Evolutionary conservation across 2,113 vertebrate genomes (phyloP), one percentile per base, ranked within the genome.

Genomic region (Anoplopoma fimbria): DNA sequence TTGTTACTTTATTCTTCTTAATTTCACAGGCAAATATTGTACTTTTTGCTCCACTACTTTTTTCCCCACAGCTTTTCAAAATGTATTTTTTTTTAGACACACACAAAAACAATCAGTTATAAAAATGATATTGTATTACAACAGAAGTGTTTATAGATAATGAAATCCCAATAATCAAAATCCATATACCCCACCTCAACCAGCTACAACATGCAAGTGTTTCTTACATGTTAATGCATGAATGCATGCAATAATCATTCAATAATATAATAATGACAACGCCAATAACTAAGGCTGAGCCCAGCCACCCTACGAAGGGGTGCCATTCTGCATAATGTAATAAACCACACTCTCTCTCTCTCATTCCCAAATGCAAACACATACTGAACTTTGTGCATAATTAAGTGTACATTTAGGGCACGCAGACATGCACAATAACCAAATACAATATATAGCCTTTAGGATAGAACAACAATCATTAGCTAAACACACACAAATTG

Each of bases 301-400:
- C n/a, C n/a, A n/a, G n/a, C n/a, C n/a, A n/a, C n/a, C n/a, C n/a
- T 15, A 13, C 6, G 27, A 14, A 29, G 21, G 67, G 2, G n/a
- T 47, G 23, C 6, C 65, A 31, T 49, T 69, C 19, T 17, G 29
- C 29, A 69, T 33, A n/a, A 69, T 49, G 19, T n/a, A 33, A 69
- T 9, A 6, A 34, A 25, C 0, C 1, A 9, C 13, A 14, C 19
- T 65, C 15, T 75, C 15, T 75, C 15, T 57, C 21, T 40, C 42
- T 67, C 62, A 55, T 69, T 69, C 25, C 13, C 61, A 49, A 81
- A 29, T 14, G 27, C 60, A 85, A 76, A 85, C 40, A 73, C 25
- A 71, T 2, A 9, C 15, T 64, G 51, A 81, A 38, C 57, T 23
- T 19, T 38, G 9, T 36, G 62, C 19, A n/a, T 75, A 47, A 71